Conservation (phyloP, 2,113 vertebrate genomes). For the Sylvicapra grimmia region DNA sequence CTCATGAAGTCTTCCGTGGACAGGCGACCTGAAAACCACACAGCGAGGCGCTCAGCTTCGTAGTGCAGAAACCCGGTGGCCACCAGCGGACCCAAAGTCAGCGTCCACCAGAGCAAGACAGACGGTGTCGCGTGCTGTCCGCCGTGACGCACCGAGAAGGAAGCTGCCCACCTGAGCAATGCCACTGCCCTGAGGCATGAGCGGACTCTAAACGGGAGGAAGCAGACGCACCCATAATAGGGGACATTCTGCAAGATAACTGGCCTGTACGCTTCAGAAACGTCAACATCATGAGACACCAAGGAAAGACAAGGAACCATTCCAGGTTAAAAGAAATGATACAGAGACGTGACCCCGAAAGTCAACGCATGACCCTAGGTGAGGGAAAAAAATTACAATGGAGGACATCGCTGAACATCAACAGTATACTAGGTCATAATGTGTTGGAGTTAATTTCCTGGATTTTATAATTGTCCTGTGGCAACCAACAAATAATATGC, state of each 20-base stretch:
- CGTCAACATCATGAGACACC: background rate
- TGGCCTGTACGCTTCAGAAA: background rate
- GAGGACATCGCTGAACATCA: background rate
- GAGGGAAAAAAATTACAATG: rapidly evolving
- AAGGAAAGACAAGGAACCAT: background rate
- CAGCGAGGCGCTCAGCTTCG: rapidly evolving
- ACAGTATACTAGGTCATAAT: rapidly evolving
- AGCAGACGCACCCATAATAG: rapidly evolving
- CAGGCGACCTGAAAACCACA: background rate
- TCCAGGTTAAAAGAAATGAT: background rate
- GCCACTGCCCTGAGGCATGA: background rate
- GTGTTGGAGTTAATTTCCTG: background rate
- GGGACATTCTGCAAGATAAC: background rate
- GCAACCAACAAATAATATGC: background rate
- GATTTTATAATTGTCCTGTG: background rate
- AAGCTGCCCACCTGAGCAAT: rapidly evolving
- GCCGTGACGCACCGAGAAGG: rapidly evolving
- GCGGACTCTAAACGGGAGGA: background rate
- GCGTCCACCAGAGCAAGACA: rapidly evolving
- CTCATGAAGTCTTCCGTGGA: background rate
- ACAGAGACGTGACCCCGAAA: rapidly evolving
- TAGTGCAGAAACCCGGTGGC: background rate
- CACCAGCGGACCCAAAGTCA: background rate
- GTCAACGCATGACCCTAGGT: rapidly evolving
- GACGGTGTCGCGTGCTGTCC: rapidly evolving